A percentile compares a stretch with the other conserved stretches of the same genome.
Evolutionary conservation across 2,888 invertebrate genomes (phyloP).

Genomic region (Hartigia nigra): DNA sequence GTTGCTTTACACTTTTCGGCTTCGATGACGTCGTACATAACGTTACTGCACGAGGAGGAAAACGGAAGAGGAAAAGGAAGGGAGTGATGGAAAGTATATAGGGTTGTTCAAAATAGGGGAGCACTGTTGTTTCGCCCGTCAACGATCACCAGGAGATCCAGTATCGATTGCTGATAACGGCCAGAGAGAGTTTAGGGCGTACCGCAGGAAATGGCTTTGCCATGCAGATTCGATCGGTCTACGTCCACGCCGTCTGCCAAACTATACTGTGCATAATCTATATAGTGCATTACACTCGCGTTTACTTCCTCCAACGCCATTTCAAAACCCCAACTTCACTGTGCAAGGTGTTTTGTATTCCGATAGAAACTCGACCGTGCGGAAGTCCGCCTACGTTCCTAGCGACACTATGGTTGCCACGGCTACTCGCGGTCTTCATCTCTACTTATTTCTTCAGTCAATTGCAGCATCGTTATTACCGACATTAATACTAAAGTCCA

Average conservation of each 20-base stretch:
- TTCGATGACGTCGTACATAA: not conserved
- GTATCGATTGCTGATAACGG: not conserved
- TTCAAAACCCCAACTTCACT: conserved; percentile 20
- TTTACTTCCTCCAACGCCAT: conserved; percentile 20
- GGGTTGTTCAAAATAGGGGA: not conserved
- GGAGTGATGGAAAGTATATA: not conserved
- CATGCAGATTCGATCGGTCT: conserved; percentile 58
- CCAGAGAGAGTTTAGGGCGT: not conserved
- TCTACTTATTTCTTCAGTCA: not conserved
- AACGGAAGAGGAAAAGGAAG: conserved; percentile 3
- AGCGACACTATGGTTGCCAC: not conserved
- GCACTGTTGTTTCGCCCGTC: not conserved
- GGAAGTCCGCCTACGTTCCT: conserved; percentile 37
- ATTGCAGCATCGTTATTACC: not conserved
- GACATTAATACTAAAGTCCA: not conserved
- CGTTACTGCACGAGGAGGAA: not conserved
- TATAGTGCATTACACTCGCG: conserved; percentile 14
- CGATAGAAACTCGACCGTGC: conserved; percentile 39
- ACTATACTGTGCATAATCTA: not conserved
- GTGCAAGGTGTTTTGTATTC: conserved; percentile 42
- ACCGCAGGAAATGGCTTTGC: conserved; percentile 54
- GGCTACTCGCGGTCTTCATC: not conserved
- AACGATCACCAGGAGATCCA: conserved; percentile 4
- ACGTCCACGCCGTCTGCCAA: conserved; percentile 11
- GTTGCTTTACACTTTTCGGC: not conserved